These are phyloP conservation scores for Ianthella basta DNA, from an alignment of 37 sponge, comb jelly and placozoan genomes.

Conservation along the genomic window DNA sequence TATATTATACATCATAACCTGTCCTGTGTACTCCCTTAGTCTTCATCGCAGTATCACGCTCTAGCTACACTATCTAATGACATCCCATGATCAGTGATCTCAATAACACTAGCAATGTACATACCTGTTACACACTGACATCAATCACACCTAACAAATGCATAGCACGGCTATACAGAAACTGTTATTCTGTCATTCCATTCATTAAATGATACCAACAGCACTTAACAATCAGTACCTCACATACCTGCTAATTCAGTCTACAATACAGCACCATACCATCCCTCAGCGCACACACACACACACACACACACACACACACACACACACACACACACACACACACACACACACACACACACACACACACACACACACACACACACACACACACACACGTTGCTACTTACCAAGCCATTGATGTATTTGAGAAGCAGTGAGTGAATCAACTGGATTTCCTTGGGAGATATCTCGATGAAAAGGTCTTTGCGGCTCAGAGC, in stretches of 20 bases:
- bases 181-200: no score
- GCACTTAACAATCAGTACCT: no score
- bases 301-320: conserved; percentile 43
- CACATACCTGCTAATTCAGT: no score
- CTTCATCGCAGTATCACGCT: no score
- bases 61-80: no score
- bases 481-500: conserved; percentile 82
- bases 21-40: no score
- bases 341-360: conserved; percentile 42
- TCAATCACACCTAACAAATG: no score
- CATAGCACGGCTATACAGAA: neutral
- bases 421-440: conserved; percentile 70
- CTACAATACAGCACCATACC: conserved; percentile 29
- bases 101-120: no score
- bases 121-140: no score
- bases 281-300: neutral
- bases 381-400: conserved; percentile 2
- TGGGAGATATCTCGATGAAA: conserved; percentile 71
- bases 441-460: conserved; percentile 72
- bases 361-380: conserved; percentile 41
- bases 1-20: no score
- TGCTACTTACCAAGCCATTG: conserved; percentile 60
- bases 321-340: conserved; percentile 20
- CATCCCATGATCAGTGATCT: no score
- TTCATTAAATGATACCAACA: no score